phyloP scores from a whole-genome alignment of 1,140 invertebrate genomes.

The Dendroctonus valens region DNA sequence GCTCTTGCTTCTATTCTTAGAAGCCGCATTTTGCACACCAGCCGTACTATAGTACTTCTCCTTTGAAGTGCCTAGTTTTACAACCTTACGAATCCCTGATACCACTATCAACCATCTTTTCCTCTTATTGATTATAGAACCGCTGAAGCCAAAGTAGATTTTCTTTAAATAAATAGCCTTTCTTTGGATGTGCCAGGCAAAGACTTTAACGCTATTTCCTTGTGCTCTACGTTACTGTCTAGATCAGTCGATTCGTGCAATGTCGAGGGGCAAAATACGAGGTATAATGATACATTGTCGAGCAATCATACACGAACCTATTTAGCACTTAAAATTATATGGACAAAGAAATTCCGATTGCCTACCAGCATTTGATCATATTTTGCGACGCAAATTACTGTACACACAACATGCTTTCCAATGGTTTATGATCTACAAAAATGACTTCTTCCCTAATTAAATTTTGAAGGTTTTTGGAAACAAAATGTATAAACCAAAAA shows the following conservation, averaged over 20 bases:
- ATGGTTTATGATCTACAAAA: constrained; percentile 19
- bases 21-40: no score
- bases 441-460: neutral
- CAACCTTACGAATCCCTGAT: no score
- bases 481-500: neutral
- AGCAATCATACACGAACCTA: constrained; percentile 39
- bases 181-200: no score
- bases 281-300: constrained; percentile 36
- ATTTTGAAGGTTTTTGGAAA: neutral
- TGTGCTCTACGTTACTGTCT: no score
- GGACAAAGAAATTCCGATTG: constrained; percentile 37
- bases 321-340: constrained; percentile 43
- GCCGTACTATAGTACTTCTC: no score
- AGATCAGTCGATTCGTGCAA: constrained; percentile 31
- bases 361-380: constrained; percentile 33
- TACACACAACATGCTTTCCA: constrained; percentile 26
- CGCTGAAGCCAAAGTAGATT: no score
- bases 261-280: constrained; percentile 25
- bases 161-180: no score
- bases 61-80: no score
- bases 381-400: constrained; percentile 29
- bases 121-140: no score
- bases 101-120: no score
- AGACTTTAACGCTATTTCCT: no score
- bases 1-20: no score